Evolutionary conservation across 2,888 invertebrate genomes (phyloP).

Genomic region (Drosophila prolongata): DNA sequence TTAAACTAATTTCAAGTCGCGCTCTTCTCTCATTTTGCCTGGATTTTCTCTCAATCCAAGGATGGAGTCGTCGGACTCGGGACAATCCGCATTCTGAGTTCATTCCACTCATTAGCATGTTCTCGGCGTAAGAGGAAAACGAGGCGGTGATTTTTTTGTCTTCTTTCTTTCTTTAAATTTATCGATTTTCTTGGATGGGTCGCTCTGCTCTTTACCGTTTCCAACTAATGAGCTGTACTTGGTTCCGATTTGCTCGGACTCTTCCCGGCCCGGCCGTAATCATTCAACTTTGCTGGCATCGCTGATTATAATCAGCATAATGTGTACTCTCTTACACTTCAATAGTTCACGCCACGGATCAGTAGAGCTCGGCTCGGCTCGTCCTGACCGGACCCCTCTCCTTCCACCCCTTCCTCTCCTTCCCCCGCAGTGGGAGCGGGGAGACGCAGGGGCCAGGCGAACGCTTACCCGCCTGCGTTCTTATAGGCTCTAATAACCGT

Average conservation of each 20-base stretch:
- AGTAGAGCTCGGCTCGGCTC: slow-evolving; percentile 38
- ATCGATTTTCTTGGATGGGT: slow-evolving; percentile 66
- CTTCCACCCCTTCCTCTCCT: too few species aligned
- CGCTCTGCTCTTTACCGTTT: slow-evolving; percentile 51
- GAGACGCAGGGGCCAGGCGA: slow-evolving; percentile 23
- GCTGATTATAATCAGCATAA: slow-evolving; percentile 80
- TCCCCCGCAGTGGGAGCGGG: slow-evolving; percentile 19
- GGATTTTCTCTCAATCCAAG: slow-evolving; percentile 28
- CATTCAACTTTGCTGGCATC: slow-evolving; percentile 55
- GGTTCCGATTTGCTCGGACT: slow-evolving; percentile 29
- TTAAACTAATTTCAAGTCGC: slow-evolving; percentile 56
- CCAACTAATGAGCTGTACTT: slow-evolving; percentile 72
- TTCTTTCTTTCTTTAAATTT: slow-evolving; percentile 70
- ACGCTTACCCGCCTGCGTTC: slow-evolving; percentile 51
- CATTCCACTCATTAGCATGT: slow-evolving; percentile 78
- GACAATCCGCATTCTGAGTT: slow-evolving; percentile 58
- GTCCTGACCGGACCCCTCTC: slow-evolving; percentile 27
- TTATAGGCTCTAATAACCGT: slow-evolving; percentile 79
- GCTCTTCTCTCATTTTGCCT: slow-evolving; percentile 24
- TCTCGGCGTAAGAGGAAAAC: slow-evolving; percentile 10
- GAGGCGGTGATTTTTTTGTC: slow-evolving; percentile 7
- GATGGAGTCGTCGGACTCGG: slow-evolving; percentile 49
- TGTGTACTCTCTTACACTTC: slow-evolving; percentile 80
- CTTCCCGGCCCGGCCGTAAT: slow-evolving; percentile 43
- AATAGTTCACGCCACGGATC: slow-evolving; percentile 81